Base-by-base conservation (phyloP, 1,140 invertebrate genomes). In the Brachionus rotundiformis region DNA sequence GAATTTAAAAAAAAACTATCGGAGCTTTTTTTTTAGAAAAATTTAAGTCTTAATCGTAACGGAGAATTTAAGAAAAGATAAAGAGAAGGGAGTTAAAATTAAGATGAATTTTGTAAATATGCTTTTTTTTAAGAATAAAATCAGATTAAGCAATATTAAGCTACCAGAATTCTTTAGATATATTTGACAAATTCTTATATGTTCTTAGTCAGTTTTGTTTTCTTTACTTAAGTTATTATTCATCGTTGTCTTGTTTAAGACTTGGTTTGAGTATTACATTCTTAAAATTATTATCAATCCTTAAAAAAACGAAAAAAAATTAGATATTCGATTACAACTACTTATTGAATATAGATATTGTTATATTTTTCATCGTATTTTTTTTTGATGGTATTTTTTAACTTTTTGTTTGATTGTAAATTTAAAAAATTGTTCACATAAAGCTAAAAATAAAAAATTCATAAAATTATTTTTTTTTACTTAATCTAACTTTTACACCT, bases 371-470 rank as follows among this genome's bases (percentile, higher is more conserved):
- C 63, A 36, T 19, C 33, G 29, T 36, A 33, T 68, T 68, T 68
- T 68, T 68, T 68, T 68, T 68, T 33, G 27, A 36, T 33, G 36
- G 16, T 68, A 36, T 68, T 68, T 36, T 68, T 68, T 36, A 36
- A 36, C 2, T 68, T 36, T 68, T 68, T 68, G 29, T 68, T 68
- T 68, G 63, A 68, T 68, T 68, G 63, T 68, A 68, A 33, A 68
- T 68, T 68, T 68, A 68, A 68, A 68, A 68, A 33, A 68, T 39
- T 68, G 63, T 68, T 68, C 33, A 68, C 27, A 68, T 33, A 39
- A 19, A 29, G 25, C 25, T 33, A 63, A 68, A 68, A 68, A 19
- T 19, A 68, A 68, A 68, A 68, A 16, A 36, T 68, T 36, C 36
- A 27, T 27, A 68, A 16, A 68, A 63, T 63, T 29, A 31, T n/a